Base-by-base conservation (phyloP, 2,888 invertebrate species). In the Acleris sparsana region DNA sequence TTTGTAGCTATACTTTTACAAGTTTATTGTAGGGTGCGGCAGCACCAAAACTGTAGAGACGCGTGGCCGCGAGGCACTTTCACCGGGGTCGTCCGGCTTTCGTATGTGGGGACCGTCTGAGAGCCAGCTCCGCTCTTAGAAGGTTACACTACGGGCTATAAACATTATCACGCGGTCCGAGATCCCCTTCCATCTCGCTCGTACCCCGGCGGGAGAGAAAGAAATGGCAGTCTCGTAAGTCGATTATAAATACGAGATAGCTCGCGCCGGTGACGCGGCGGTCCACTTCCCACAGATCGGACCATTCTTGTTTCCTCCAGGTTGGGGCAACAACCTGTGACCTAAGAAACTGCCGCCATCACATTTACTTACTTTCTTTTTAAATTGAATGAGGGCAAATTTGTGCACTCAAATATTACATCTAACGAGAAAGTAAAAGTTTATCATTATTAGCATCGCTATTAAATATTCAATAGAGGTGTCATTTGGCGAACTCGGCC, bases 21-120 rank as follows among this genome's bases (percentile, higher is more conserved):
- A 55, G 53, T 48, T 55, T 25, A 53, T 61, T 53, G 59, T 46
- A 56, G 60, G 65, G 57, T 53, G 73, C 75, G 73, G 70, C 73
- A 70, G 69, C 74, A 76, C 76, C 75, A 78, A 75, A 77, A 71
- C 70, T 51, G 67, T 68, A 63, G 64, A 70, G 71, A 71, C 74
- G 75, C 74, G 81, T 81, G 78, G 80, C 81, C 84, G 81, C 79
- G 74, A 78, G 83, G 82, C 87, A 89, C 91, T 91, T 91, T 91
- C 91, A 87, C 91, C 89, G 78, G 79, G 85, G 83, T 83, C 88
- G 84, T 79, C 74, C 83, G 81, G 84, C 84, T 86, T 84, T 87
- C 85, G 84, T 79, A 76, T 76, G 79, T 76, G 78, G 78, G 79
- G 72, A 78, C 76, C 75, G 78, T 78, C 77, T 79, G 72, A 78